Percentiles rank a stretch among this genome's conserved stretches.
Evolutionary conservation across 1,140 invertebrate species (phyloP).

Genomic region (Stegodyphus mimosarum): DNA sequence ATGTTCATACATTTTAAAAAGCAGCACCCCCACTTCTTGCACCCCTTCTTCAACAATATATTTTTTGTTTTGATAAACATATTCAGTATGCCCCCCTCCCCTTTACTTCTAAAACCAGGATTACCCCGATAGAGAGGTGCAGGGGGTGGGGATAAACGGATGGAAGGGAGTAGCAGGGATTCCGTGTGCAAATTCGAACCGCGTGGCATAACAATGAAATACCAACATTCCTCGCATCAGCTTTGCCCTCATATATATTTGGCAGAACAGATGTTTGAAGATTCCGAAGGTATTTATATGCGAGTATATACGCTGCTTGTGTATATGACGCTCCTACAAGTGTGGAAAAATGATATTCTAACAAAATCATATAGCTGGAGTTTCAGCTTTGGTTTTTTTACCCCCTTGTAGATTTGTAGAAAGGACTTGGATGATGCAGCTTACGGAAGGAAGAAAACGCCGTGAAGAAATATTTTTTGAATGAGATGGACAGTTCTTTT

Average conservation of each 20-base stretch:
- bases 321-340: neutral
- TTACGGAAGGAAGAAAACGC: too few relatives aligned
- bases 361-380: too few relatives aligned
- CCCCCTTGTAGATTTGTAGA: too few relatives aligned
- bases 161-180: neutral
- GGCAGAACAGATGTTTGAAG: slow-evolving; percentile 1
- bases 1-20: slow-evolving; percentile 61
- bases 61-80: slow-evolving; percentile 60
- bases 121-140: slow-evolving; percentile 6
- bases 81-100: slow-evolving; percentile 43
- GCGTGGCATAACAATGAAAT: slow-evolving; percentile 54
- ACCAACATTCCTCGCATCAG: slow-evolving; percentile 2
- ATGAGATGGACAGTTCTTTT: too few relatives aligned
- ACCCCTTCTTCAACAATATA: neutral
- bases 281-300: slow-evolving; percentile 14
- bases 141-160: neutral
- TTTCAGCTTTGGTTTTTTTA: too few relatives aligned
- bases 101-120: slow-evolving; percentile 35
- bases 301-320: slow-evolving; percentile 1
- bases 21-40: slow-evolving; percentile 27
- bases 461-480: too few relatives aligned
- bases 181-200: slow-evolving; percentile 31
- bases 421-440: too few relatives aligned
- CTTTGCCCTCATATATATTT: neutral
- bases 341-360: neutral